Percentiles rank a stretch among this genome's conserved stretches.
Conservation (phyloP, 1,140 invertebrate genomes). For the Oryzaephilus surinamensis region DNA sequence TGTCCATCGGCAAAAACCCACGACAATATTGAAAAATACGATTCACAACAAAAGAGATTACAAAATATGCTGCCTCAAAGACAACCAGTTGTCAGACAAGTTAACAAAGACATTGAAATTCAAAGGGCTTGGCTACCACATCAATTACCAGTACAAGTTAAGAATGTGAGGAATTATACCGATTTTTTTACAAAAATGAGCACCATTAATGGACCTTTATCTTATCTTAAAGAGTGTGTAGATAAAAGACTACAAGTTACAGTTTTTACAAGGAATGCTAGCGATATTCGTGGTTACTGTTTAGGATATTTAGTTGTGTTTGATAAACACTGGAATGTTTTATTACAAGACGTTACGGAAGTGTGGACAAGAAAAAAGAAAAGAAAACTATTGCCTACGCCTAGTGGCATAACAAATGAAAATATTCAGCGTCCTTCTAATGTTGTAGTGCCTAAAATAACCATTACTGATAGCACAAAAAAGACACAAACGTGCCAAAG, state of each 20-base stretch:
- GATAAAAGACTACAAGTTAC: too few species aligned
- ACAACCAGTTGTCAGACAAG: too few species aligned
- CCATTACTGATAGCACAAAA: constrained; percentile 36
- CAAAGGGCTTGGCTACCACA: constrained; percentile 35
- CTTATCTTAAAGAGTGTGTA: too few species aligned
- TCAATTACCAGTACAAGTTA: too few species aligned
- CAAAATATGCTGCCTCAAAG: too few species aligned
- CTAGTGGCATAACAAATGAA: constrained; percentile 34
- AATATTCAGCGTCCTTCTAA: constrained; percentile 1
- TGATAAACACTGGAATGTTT: constrained; percentile 92
- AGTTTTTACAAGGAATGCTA: constrained; percentile 52
- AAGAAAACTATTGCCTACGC: constrained; percentile 46
- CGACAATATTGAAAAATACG: constrained; percentile 52
- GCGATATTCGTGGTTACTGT: constrained; percentile 62
- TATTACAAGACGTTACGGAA: constrained; percentile 78
- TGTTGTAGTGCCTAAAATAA: constrained; percentile 25
- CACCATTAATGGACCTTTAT: too few species aligned
- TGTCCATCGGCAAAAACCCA: constrained; percentile 43
- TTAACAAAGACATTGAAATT: constrained; percentile 8
- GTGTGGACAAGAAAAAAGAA: constrained; percentile 61
- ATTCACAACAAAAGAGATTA: too few species aligned
- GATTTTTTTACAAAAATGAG: too few species aligned
- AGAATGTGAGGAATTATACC: too few species aligned
- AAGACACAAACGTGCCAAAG: constrained; percentile 58
- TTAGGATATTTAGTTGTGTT: constrained; percentile 76